These are phyloP conservation scores for Ptyas mucosa DNA, from an alignment of 2,113 vertebrate species.

Conservation along the genomic window DNA sequence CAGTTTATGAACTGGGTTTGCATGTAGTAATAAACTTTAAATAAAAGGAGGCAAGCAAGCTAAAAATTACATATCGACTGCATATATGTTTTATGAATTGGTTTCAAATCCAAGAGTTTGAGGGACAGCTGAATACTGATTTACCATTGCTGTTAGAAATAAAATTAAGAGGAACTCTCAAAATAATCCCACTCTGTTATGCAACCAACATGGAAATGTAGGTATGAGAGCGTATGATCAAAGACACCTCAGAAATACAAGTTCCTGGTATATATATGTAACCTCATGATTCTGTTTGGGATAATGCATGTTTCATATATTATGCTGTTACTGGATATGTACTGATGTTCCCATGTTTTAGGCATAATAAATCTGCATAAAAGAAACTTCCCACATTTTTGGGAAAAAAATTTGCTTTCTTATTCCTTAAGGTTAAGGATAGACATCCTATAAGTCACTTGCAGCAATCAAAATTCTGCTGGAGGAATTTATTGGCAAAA, in stretches of 20 bases:
- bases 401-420: not conserved
- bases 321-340: not conserved
- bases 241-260: not conserved
- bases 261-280: not conserved
- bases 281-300: not conserved
- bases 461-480: not conserved
- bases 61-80: not conserved
- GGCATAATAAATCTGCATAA: not conserved
- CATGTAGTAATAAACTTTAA: not conserved
- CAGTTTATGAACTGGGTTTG: not conserved
- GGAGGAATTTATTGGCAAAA: not conserved
- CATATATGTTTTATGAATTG: not conserved
- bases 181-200: not conserved
- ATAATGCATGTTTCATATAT: not conserved
- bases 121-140: not conserved
- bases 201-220: not conserved
- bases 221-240: not conserved
- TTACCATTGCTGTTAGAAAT: not conserved
- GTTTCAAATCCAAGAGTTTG: not conserved
- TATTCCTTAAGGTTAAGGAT: not conserved
- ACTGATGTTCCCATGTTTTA: not conserved
- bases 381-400: not conserved
- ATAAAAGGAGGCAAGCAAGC: not conserved
- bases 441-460: not conserved
- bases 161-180: not conserved